These are phyloP conservation scores for Lissonota sp. DNA, from an alignment of 2,888 invertebrate species.

Conservation along the genomic window DNA sequence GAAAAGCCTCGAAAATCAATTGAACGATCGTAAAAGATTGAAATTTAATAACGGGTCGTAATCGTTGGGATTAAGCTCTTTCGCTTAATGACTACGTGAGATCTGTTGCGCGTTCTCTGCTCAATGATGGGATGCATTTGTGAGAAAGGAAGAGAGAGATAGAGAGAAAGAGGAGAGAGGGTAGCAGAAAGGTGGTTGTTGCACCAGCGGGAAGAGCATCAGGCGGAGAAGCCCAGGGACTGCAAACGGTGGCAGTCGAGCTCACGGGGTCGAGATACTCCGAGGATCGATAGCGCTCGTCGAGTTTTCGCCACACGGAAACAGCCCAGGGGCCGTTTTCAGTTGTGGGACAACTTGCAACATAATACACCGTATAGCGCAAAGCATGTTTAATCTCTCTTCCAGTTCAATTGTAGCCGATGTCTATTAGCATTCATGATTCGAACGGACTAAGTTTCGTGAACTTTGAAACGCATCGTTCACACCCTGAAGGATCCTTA, in stretches of 20 bases:
- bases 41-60: too few relatives aligned
- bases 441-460: too few relatives aligned
- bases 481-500: too few relatives aligned
- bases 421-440: too few relatives aligned
- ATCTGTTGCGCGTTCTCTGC: constrained; percentile 50
- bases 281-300: constrained; percentile 63
- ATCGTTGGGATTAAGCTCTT: constrained; percentile 28
- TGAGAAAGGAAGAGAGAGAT: background rate
- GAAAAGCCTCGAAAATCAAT: too few relatives aligned
- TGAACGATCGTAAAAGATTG: too few relatives aligned
- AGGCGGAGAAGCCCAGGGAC: constrained; percentile 47
- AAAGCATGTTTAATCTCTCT: too few relatives aligned
- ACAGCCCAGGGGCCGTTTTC: constrained; percentile 49
- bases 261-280: constrained; percentile 49
- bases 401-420: too few relatives aligned
- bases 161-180: background rate
- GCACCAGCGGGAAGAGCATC: constrained; percentile 22
- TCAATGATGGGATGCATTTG: constrained; percentile 30
- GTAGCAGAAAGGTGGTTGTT: too few relatives aligned
- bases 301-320: constrained; percentile 55
- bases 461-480: too few relatives aligned
- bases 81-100: constrained; percentile 52
- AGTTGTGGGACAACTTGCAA: constrained; percentile 55
- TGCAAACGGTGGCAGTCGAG: constrained; percentile 56
- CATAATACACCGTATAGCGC: constrained; percentile 4